phyloP scores from a whole-genome alignment of 2,888 invertebrate species.

The Agonopterix subpropinquella region DNA sequence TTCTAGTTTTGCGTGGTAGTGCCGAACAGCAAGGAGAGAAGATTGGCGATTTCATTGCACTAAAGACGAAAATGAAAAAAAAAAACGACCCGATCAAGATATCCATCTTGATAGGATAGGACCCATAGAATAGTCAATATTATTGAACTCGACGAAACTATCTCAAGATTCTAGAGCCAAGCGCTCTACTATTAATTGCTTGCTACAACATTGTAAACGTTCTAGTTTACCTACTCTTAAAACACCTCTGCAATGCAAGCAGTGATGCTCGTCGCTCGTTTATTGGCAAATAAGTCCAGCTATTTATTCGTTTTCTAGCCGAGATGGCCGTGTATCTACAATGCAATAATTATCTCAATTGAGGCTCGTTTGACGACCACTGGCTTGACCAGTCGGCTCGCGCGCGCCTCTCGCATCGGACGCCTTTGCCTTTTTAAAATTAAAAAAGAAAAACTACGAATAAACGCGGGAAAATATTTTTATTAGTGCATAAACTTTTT shows the following conservation, averaged over 20 bases:
- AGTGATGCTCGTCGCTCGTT: constrained; percentile 2
- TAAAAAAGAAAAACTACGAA: constrained; percentile 1
- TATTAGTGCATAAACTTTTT: neutral
- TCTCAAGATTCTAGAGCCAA: too few species aligned
- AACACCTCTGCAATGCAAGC: constrained; percentile 4
- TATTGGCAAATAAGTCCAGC: constrained; percentile 49
- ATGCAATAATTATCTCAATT: constrained; percentile 36
- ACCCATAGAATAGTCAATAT: too few species aligned
- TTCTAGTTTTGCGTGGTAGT: too few species aligned
- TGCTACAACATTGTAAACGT: constrained; percentile 3
- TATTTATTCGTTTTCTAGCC: constrained; percentile 69
- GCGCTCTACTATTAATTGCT: too few species aligned
- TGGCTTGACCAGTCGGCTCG: constrained; percentile 35
- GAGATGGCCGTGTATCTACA: constrained; percentile 30
- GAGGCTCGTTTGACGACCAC: constrained; percentile 15
- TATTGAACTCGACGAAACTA: too few species aligned
- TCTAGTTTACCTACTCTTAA: constrained; percentile 12
- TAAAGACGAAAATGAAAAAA: too few species aligned
- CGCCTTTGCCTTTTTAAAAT: constrained; percentile 19
- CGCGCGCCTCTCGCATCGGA: constrained; percentile 33
- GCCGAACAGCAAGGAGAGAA: too few species aligned
- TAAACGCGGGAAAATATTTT: neutral
- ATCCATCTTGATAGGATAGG: too few species aligned
- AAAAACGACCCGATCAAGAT: too few species aligned
- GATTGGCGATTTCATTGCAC: too few species aligned